Conservation (phyloP, 1,140 invertebrate genomes). For the Anastrepha ludens region DNA sequence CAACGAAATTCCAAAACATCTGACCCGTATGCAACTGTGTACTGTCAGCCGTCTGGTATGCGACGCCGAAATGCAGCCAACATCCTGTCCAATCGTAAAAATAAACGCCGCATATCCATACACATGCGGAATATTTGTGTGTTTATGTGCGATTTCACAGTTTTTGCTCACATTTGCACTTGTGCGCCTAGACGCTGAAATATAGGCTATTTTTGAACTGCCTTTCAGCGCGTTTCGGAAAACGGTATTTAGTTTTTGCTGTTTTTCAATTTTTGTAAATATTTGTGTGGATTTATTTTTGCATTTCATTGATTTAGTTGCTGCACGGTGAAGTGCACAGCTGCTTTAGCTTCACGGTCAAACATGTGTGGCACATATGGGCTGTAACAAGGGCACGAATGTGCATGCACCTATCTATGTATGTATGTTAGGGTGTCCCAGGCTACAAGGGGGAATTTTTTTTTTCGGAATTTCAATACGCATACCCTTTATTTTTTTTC, state of each 20-base stretch:
- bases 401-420: background rate
- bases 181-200: conserved; percentile 27
- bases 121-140: background rate
- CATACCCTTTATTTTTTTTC: too few species aligned
- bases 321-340: conserved; percentile 27
- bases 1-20: background rate
- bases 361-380: conserved; percentile 44
- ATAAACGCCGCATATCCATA: background rate
- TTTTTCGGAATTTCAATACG: too few species aligned
- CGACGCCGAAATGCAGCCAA: conserved; percentile 36
- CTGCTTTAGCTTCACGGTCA: conserved; percentile 35
- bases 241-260: background rate
- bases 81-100: conserved; percentile 27
- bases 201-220: conserved; percentile 18
- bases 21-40: background rate
- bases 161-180: conserved; percentile 6
- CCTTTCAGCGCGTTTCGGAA: background rate
- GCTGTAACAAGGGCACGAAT: background rate
- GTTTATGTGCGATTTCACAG: background rate
- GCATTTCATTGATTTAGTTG: background rate
- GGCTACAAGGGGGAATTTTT: too few species aligned
- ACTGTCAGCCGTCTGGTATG: conserved; percentile 43
- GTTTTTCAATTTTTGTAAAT: background rate
- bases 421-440: too few species aligned
- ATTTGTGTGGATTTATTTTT: background rate